phyloP scores from a whole-genome alignment of 1,140 invertebrate species.

The Drosophila fuyamai region DNA sequence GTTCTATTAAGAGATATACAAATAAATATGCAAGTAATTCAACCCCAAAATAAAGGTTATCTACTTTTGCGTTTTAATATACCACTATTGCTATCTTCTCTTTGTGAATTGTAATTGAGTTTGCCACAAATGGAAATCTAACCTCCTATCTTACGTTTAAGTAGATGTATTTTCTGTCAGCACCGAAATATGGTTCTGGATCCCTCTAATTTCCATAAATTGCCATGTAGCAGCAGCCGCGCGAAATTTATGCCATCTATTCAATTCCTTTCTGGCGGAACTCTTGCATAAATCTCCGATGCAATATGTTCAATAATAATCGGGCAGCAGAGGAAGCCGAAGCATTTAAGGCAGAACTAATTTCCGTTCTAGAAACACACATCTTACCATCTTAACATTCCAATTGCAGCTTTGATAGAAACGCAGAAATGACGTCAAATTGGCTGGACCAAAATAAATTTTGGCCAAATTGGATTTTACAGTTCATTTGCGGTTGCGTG shows the following conservation, averaged over 20 bases:
- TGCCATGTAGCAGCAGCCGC: slow-evolving; percentile 38
- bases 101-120: slow-evolving; percentile 7
- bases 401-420: not conserved
- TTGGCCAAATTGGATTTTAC: slow-evolving; percentile 32
- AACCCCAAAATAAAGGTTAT: too few relatives aligned
- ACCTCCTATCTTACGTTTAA: not conserved
- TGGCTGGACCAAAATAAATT: slow-evolving; percentile 37
- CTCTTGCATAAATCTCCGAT: slow-evolving; percentile 57
- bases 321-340: not conserved
- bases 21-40: too few relatives aligned
- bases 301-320: slow-evolving; percentile 55
- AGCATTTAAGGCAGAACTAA: slow-evolving; percentile 36
- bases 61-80: too few relatives aligned
- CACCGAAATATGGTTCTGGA: not conserved
- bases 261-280: slow-evolving; percentile 37
- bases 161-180: not conserved
- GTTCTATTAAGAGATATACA: too few relatives aligned
- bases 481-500: slow-evolving; percentile 44
- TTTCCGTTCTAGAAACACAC: slow-evolving; percentile 61
- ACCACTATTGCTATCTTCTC: not conserved
- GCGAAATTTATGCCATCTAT: slow-evolving; percentile 59
- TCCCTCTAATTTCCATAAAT: slow-evolving; percentile 42
- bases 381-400: slow-evolving; percentile 3
- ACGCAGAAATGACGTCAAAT: slow-evolving; percentile 30
- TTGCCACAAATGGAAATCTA: not conserved